phyloP scores from a whole-genome alignment of 2,113 vertebrate species.

The Salvelinus alpinus region DNA sequence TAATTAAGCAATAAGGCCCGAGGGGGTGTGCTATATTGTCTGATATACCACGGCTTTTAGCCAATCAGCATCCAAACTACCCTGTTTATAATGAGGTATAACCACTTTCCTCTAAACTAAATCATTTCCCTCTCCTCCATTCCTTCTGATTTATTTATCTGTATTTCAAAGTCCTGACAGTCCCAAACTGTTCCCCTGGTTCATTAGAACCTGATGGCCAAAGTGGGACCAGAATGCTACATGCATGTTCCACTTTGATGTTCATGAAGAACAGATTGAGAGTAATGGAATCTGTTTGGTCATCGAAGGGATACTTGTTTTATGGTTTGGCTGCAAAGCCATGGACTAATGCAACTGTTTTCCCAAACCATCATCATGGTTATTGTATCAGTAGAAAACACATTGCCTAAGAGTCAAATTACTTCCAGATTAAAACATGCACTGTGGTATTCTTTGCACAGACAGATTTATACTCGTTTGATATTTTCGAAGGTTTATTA shows the following conservation, averaged over 20 bases:
- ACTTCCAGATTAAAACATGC: no score
- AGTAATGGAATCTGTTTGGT: slow-evolving; percentile 32
- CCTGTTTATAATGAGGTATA: no score
- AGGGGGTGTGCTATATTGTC: no score
- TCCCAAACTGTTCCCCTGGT: slow-evolving; percentile 22
- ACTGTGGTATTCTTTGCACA: no score
- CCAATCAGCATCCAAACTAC: no score
- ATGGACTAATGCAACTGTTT: not conserved
- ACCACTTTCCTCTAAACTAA: not conserved
- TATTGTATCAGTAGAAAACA: slow-evolving; percentile 24
- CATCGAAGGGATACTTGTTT: slow-evolving; percentile 35
- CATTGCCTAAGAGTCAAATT: not conserved
- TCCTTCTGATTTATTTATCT: not conserved
- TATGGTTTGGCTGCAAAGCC: slow-evolving; percentile 22
- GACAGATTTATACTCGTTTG: no score
- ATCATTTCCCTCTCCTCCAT: not conserved
- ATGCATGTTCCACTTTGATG: slow-evolving; percentile 41
- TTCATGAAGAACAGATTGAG: slow-evolving; percentile 6
- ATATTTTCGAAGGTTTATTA: no score
- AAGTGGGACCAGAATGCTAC: slow-evolving; percentile 5
- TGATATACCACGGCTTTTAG: no score
- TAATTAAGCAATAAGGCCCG: no score
- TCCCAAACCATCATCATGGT: slow-evolving; percentile 11
- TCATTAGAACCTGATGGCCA: slow-evolving; percentile 20
- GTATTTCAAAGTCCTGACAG: not conserved